Percentiles rank a stretch among this genome's conserved stretches.
Evolutionary conservation across 2,888 invertebrate species (phyloP).

Genomic region (Ennomos quercinarius): DNA sequence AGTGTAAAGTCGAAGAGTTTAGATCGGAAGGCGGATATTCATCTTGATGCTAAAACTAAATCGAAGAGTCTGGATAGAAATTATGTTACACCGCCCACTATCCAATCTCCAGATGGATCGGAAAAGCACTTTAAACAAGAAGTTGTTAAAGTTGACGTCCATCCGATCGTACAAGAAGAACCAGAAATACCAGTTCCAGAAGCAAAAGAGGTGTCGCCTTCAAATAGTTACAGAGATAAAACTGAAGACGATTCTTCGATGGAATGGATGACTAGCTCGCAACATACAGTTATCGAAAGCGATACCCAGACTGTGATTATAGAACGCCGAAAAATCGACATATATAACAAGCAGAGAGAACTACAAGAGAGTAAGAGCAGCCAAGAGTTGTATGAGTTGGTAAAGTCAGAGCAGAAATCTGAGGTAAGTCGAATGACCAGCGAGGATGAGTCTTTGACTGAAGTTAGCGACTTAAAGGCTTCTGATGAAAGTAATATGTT

Average conservation of each 20-base stretch:
- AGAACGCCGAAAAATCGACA: slow-evolving; percentile 86
- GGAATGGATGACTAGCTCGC: slow-evolving; percentile 78
- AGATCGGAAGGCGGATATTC: slow-evolving; percentile 86
- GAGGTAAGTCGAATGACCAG: slow-evolving; percentile 84
- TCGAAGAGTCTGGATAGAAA: slow-evolving; percentile 89
- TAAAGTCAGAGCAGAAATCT: slow-evolving; percentile 72
- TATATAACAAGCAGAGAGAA: slow-evolving; percentile 85
- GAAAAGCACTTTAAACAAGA: slow-evolving; percentile 82
- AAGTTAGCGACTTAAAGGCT: slow-evolving; percentile 86
- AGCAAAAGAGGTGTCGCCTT: slow-evolving; percentile 65
- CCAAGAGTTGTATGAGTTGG: slow-evolving; percentile 67
- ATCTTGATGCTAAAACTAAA: slow-evolving; percentile 85
- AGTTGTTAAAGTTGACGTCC: slow-evolving; percentile 79
- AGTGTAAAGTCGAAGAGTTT: slow-evolving; percentile 88
- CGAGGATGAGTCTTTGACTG: slow-evolving; percentile 89
- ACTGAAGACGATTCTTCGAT: slow-evolving; percentile 80
- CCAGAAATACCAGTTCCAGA: slow-evolving; percentile 49
- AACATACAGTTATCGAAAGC: slow-evolving; percentile 76
- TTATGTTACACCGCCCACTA: slow-evolving; percentile 77
- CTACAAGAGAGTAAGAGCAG: slow-evolving; percentile 70
- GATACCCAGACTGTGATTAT: slow-evolving; percentile 87
- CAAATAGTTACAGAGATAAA: slow-evolving; percentile 74
- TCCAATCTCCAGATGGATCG: slow-evolving; percentile 59
- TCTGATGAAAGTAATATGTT: slow-evolving; percentile 80
- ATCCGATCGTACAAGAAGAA: slow-evolving; percentile 60